phyloP scores from a whole-genome alignment of 2,888 invertebrate genomes.

The Caradrina kadenii region DNA sequence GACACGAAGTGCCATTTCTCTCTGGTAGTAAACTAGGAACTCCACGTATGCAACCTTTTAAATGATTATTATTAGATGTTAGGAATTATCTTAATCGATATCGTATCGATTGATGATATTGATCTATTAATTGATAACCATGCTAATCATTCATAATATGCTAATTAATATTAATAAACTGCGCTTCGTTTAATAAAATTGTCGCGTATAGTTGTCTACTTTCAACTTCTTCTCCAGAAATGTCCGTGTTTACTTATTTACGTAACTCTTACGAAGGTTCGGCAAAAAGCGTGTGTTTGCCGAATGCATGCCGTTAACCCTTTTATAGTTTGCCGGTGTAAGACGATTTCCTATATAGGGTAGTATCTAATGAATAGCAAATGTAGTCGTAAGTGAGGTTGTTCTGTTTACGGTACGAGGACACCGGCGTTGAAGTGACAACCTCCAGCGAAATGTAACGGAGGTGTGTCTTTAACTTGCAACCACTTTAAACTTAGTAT shows the following conservation, averaged over 20 bases:
- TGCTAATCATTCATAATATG: conserved; percentile 5
- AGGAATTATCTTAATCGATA: conserved; percentile 7
- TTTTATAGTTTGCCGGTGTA: conserved; percentile 75
- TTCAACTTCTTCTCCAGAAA: conserved; percentile 32
- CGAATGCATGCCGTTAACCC: conserved; percentile 74
- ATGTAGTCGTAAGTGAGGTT: conserved; percentile 78
- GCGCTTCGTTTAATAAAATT: conserved; percentile 6
- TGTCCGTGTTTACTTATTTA: conserved; percentile 69
- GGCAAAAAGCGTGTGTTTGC: conserved; percentile 73
- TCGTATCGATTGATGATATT: conserved; percentile 6
- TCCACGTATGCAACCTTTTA: conserved; percentile 43
- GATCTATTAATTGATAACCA: conserved; percentile 17
- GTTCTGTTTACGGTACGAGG: conserved; percentile 73
- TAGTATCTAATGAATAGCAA: conserved; percentile 85
- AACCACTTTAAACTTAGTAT: conserved; percentile 15
- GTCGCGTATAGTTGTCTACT: conserved; percentile 29
- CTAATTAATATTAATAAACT: conserved; percentile 15
- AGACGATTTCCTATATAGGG: conserved; percentile 82
- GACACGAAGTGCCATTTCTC: conserved; percentile 78
- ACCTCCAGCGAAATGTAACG: conserved; percentile 61
- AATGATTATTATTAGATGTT: conserved; percentile 25
- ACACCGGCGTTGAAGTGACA: conserved; percentile 69
- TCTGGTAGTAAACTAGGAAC: conserved; percentile 58
- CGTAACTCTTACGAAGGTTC: conserved; percentile 75
- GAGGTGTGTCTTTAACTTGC: conserved; percentile 33